Conservation (phyloP, 2,888 invertebrate species). For the Aromia moschata region DNA sequence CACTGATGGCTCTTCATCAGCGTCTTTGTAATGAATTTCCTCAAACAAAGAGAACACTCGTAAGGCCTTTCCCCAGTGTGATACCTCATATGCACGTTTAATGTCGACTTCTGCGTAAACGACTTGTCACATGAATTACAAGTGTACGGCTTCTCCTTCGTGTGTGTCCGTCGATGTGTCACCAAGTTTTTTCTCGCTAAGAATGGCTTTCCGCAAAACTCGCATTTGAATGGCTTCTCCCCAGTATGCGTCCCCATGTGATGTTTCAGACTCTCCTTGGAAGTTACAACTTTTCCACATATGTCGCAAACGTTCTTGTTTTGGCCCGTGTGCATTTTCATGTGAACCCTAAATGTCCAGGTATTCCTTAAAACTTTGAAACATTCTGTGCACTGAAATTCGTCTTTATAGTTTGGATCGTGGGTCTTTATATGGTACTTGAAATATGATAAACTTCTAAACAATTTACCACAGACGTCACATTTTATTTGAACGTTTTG, state of each 20-base stretch:
- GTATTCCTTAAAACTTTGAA: too few relatives aligned
- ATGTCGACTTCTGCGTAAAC: slow-evolving; percentile 65
- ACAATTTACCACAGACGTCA: too few relatives aligned
- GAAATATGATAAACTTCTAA: too few relatives aligned
- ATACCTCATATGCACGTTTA: slow-evolving; percentile 62
- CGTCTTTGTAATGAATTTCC: slow-evolving; percentile 58
- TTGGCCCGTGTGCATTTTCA: slow-evolving; percentile 14
- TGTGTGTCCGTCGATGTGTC: slow-evolving; percentile 47
- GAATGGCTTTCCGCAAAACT: slow-evolving; percentile 36
- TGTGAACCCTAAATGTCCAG: too few relatives aligned
- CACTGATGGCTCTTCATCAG: slow-evolving; percentile 59
- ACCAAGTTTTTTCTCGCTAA: slow-evolving; percentile 49
- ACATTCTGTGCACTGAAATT: too few relatives aligned
- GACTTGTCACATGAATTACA: slow-evolving; percentile 64
- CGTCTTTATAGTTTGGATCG: too few relatives aligned
- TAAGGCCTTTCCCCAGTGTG: slow-evolving; percentile 65
- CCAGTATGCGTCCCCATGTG: slow-evolving; percentile 50
- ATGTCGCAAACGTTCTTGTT: slow-evolving; percentile 40
- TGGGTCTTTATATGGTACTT: too few relatives aligned
- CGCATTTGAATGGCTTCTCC: slow-evolving; percentile 50
- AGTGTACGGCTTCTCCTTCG: slow-evolving; percentile 48
- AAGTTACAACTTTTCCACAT: slow-evolving; percentile 46
- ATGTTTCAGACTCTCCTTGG: slow-evolving; percentile 40
- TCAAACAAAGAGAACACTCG: slow-evolving; percentile 47
- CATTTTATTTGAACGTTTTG: too few relatives aligned